A percentile compares a stretch with the other conserved stretches of the same genome.
phyloP scores from a whole-genome alignment of 2,888 invertebrate species.

The Drymonia ruficornis region DNA sequence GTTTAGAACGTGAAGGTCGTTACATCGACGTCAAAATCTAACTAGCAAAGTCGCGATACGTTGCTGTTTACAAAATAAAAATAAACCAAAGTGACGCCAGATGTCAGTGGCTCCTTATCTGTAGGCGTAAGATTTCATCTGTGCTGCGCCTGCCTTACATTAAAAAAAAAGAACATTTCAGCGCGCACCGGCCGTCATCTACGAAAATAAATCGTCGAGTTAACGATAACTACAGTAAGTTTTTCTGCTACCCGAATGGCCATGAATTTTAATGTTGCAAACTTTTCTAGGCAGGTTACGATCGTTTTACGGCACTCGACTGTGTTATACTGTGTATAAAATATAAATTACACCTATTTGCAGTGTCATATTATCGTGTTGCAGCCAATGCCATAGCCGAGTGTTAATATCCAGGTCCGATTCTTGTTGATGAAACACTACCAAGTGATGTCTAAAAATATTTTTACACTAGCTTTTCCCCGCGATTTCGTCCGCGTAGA shows the following conservation, averaged over 20 bases:
- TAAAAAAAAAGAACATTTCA: constrained; percentile 22
- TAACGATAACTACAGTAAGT: constrained; percentile 24
- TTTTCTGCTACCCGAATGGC: constrained; percentile 31
- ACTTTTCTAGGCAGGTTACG: constrained; percentile 24
- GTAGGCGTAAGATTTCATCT: constrained; percentile 46
- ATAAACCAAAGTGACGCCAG: constrained; percentile 55
- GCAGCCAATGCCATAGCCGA: no score
- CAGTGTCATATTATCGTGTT: no score
- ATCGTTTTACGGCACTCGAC: constrained; percentile 24
- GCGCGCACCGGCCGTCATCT: constrained; percentile 26
- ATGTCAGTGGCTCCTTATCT: constrained; percentile 55
- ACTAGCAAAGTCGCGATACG: constrained; percentile 23
- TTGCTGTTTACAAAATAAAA: constrained; percentile 40
- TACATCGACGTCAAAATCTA: constrained; percentile 21
- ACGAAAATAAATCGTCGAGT: constrained; percentile 40
- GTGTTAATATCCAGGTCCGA: no score
- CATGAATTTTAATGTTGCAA: constrained; percentile 31
- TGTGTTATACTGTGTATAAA: constrained; percentile 8
- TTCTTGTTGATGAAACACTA: no score
- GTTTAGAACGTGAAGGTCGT: constrained; percentile 1
- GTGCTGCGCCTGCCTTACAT: constrained; percentile 21
- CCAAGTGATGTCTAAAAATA: no score
- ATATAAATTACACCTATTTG: no score
- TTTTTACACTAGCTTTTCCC: no score
- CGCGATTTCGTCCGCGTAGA: no score